These are phyloP conservation scores for Amphimedon queenslandica DNA, from an alignment of 37 sponge, comb jelly and placozoan species.

Conservation along the genomic window DNA sequence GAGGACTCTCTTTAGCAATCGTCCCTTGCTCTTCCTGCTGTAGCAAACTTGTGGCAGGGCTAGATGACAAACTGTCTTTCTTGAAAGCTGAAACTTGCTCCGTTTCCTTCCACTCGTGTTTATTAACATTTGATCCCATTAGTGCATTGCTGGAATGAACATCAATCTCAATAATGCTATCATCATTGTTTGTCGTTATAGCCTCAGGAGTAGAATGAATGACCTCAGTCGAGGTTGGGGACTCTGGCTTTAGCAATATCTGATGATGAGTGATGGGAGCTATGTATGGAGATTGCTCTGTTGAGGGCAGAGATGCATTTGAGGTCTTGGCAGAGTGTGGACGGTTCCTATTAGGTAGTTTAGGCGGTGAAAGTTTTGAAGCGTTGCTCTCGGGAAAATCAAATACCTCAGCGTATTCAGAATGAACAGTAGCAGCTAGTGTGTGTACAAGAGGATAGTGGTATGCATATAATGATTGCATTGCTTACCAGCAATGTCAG, in stretches of 20 bases:
- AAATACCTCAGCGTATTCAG: slow-evolving; percentile 5
- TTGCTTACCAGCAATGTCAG: slow-evolving; percentile 24
- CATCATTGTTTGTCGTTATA: too few species aligned
- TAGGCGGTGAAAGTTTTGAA: background rate
- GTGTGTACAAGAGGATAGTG: background rate
- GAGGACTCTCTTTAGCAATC: too few species aligned
- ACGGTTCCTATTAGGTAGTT: background rate
- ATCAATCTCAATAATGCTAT: background rate
- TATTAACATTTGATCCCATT: too few species aligned
- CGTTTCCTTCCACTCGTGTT: too few species aligned
- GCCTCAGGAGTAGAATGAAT: slow-evolving; percentile 3
- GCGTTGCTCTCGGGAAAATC: background rate
- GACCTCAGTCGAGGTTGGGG: background rate
- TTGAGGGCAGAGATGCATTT: background rate
- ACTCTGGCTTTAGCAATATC: background rate
- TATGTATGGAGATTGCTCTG: background rate
- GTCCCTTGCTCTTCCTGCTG: too few species aligned
- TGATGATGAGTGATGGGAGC: background rate
- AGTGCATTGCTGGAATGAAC: too few species aligned
- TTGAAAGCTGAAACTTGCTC: too few species aligned
- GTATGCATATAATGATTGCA: background rate
- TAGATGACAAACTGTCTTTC: too few species aligned
- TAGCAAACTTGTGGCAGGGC: too few species aligned
- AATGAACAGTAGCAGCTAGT: background rate
- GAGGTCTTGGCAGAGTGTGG: background rate